Evolutionary conservation across 2,888 invertebrate genomes (phyloP).

Genomic region (Cheilosia pagana): DNA sequence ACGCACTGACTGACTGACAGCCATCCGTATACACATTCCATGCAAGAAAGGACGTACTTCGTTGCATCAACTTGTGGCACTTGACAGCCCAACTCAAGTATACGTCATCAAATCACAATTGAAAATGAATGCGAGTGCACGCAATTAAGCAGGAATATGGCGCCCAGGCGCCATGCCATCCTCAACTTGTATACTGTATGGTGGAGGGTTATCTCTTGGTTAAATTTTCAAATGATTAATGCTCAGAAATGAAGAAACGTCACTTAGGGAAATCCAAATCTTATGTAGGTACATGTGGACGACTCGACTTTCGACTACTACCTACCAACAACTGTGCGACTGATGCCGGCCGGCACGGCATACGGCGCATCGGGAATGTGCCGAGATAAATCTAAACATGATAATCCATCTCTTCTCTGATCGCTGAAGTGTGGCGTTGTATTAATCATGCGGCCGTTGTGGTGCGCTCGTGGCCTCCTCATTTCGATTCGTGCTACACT

Average conservation of each 20-base stretch:
- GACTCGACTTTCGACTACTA: slow-evolving; percentile 8
- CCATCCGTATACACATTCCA: background rate
- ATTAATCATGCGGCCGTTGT: slow-evolving; percentile 48
- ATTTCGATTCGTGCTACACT: slow-evolving; percentile 11
- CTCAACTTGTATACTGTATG: slow-evolving; percentile 41
- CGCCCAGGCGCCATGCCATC: slow-evolving; percentile 72
- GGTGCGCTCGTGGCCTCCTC: slow-evolving; percentile 24
- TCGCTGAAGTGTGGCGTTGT: slow-evolving; percentile 68
- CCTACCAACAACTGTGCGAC: slow-evolving; percentile 32
- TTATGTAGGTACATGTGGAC: slow-evolving; percentile 67
- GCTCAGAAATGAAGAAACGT: slow-evolving; percentile 67
- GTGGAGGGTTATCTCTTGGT: slow-evolving; percentile 59
- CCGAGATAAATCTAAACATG: slow-evolving; percentile 73
- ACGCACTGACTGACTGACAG: slow-evolving; percentile 35
- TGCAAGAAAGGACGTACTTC: slow-evolving; percentile 35
- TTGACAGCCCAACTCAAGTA: slow-evolving; percentile 45
- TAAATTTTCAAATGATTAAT: slow-evolving; percentile 71
- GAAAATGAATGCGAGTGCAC: slow-evolving; percentile 57
- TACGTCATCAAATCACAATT: slow-evolving; percentile 72
- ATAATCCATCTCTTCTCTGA: slow-evolving; percentile 70
- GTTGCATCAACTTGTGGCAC: slow-evolving; percentile 43
- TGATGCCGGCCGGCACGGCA: slow-evolving; percentile 35
- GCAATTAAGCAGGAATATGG: slow-evolving; percentile 64
- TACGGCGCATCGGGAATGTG: slow-evolving; percentile 55
- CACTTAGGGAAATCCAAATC: slow-evolving; percentile 68